These are phyloP conservation scores for Chloropsis cyanopogon DNA, from an alignment of 2,113 vertebrate genomes.

Conservation along the genomic window DNA sequence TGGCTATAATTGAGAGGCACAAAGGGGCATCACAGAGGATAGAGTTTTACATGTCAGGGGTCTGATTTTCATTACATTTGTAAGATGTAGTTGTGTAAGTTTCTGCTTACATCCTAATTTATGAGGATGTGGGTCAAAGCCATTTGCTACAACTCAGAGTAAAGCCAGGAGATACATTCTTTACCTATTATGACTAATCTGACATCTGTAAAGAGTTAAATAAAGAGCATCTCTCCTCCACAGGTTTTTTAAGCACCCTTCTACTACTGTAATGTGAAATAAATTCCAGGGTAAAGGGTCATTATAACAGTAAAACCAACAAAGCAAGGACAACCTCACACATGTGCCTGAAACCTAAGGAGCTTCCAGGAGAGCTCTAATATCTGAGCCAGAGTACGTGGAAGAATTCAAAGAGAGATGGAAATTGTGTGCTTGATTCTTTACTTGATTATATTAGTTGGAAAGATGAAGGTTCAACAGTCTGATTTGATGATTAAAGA, in stretches of 20 bases:
- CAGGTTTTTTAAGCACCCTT: neutral
- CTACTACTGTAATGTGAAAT: neutral
- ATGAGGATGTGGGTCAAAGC: constrained; percentile 4
- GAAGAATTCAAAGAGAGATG: neutral
- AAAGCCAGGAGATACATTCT: constrained; percentile 50
- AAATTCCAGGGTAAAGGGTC: neutral
- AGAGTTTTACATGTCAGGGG: neutral
- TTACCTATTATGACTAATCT: constrained; percentile 38
- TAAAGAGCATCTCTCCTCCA: neutral
- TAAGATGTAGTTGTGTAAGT: neutral
- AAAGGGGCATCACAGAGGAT: neutral
- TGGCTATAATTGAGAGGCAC: neutral
- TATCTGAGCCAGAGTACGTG: neutral
- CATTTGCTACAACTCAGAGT: constrained; percentile 28
- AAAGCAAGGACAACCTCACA: neutral
- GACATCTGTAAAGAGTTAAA: constrained; percentile 62
- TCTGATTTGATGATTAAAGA: neutral
- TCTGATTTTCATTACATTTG: constrained; percentile 26
- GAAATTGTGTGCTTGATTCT: neutral
- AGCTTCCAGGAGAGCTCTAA: neutral
- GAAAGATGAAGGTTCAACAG: neutral
- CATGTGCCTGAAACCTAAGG: neutral
- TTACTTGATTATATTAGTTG: neutral
- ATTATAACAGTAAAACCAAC: neutral
- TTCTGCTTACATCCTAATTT: constrained; percentile 41